Conservation (phyloP, 2,888 invertebrate genomes). For the Callimorpha dominula region DNA sequence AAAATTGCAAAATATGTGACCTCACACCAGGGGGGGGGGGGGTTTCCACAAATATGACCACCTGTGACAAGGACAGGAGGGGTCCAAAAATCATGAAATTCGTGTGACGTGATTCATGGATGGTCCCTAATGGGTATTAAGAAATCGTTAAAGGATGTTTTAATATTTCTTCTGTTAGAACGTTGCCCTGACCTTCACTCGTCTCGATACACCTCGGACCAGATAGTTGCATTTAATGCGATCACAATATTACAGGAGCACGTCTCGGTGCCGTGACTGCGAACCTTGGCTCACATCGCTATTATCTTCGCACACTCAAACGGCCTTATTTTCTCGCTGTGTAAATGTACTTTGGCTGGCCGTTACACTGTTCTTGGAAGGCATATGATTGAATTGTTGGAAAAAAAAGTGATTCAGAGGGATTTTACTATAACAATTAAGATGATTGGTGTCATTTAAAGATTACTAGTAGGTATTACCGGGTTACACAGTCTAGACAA, state of each 20-base stretch:
- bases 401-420: slow-evolving; percentile 10
- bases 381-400: neutral
- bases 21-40: no score
- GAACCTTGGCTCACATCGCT: slow-evolving; percentile 51
- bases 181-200: neutral
- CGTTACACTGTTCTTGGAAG: slow-evolving; percentile 18
- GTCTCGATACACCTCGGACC: neutral
- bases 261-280: slow-evolving; percentile 43
- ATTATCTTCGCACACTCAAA: slow-evolving; percentile 45
- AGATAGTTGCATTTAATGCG: neutral
- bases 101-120: no score
- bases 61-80: no score
- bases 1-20: no score
- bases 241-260: slow-evolving; percentile 29
- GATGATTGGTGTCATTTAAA: neutral
- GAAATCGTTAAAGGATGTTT: no score
- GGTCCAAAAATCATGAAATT: no score
- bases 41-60: no score
- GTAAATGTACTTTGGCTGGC: slow-evolving; percentile 21
- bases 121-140: no score
- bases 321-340: slow-evolving; percentile 43
- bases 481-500: no score
- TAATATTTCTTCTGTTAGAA: slow-evolving; percentile 2
- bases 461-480: neutral
- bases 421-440: neutral